These are phyloP conservation scores for Lithophane socia DNA, from an alignment of 2,888 invertebrate genomes.

Conservation along the genomic window DNA sequence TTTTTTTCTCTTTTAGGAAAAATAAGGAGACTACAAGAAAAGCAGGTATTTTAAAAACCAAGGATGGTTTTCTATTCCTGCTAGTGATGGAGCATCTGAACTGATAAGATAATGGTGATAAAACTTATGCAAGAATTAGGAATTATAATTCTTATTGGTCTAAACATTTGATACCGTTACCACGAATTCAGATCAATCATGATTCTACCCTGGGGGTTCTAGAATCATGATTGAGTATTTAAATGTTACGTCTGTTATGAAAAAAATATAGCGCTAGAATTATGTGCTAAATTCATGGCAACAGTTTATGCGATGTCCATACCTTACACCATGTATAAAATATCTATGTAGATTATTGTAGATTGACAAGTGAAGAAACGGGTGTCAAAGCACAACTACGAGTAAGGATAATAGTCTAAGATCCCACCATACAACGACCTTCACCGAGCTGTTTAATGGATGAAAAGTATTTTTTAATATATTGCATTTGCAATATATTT, in stretches of 20 bases:
- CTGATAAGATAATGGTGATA: too few relatives aligned
- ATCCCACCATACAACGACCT: too few relatives aligned
- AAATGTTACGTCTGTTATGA: neutral
- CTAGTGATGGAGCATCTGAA: neutral
- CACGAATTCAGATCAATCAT: neutral
- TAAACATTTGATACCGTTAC: neutral
- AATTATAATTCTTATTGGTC: neutral
- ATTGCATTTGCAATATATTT: too few relatives aligned
- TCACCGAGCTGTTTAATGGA: too few relatives aligned
- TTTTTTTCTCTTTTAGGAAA: neutral
- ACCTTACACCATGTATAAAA: neutral
- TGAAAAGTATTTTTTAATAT: too few relatives aligned
- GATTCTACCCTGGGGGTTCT: neutral
- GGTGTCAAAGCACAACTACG: neutral
- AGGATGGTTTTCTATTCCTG: neutral
- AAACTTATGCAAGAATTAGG: neutral
- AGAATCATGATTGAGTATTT: neutral
- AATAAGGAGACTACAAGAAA: neutral
- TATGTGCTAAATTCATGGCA: neutral
- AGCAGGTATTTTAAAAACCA: neutral
- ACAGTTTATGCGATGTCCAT: neutral
- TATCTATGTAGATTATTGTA: too few relatives aligned
- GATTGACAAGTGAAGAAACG: neutral
- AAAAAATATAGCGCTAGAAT: neutral
- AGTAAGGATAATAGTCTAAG: too few relatives aligned